phyloP scores from a whole-genome alignment of 2,888 invertebrate species.

The Podotricha telesiphe region DNA sequence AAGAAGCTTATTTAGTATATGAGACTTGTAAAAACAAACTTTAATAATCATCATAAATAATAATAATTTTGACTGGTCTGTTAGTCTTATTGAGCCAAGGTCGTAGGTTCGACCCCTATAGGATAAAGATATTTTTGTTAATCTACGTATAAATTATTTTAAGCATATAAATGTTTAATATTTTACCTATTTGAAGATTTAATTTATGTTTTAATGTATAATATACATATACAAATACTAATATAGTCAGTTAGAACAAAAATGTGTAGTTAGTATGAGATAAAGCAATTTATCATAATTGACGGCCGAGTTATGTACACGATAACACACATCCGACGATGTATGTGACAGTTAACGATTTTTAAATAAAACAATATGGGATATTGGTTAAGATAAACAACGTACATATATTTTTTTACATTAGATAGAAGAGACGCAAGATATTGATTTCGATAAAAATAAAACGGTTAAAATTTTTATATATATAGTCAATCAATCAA shows the following conservation, averaged over 20 bases:
- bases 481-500: too few species aligned
- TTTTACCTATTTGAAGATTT: too few species aligned
- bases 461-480: background rate
- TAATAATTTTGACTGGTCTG: background rate
- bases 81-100: background rate
- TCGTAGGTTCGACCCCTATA: background rate
- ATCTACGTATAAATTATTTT: too few species aligned
- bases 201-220: too few species aligned
- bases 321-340: conserved; percentile 35
- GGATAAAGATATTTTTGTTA: too few species aligned
- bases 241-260: conserved; percentile 11
- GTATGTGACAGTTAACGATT: conserved; percentile 12
- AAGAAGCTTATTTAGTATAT: conserved; percentile 4
- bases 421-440: background rate
- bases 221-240: background rate
- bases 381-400: background rate
- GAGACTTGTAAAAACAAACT: conserved; percentile 11
- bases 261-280: conserved; percentile 24
- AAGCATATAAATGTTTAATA: too few species aligned
- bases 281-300: conserved; percentile 39
- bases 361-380: conserved; percentile 16
- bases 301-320: conserved; percentile 27
- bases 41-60: background rate
- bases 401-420: background rate
- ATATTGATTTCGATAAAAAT: background rate